Base-by-base conservation (phyloP, 2,888 invertebrate species). In the Argyresthia goedartella region DNA sequence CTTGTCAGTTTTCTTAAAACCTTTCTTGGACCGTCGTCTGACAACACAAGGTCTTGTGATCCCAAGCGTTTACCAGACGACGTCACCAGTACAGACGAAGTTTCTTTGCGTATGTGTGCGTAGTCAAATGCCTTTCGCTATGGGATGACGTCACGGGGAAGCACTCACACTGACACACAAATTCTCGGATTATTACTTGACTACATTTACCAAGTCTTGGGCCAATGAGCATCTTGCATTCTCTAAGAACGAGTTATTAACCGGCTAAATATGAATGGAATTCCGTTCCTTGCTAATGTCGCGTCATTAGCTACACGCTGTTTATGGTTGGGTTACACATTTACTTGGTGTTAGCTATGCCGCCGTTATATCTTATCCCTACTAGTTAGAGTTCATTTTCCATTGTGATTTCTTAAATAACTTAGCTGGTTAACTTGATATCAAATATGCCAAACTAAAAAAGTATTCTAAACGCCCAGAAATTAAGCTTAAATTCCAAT, bases 201-300 rank as follows among this genome's bases (percentile, higher is more conserved):
- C 3, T 25, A 25, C 6, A 4, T 25, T 6, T 25, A 25, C 25
- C 25, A 25, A 4, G 25, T 25, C 50, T 50, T 41, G 50, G 34
- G n/a, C 50, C 50, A 50, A 48, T 48, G 36, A 48, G 48, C 34
- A 35, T 48, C 41, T 16, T 25, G 16, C 50, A 50, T 50, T 50
- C 42, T 50, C 50, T 41, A 25, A 42, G 33, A 25, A 14, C 25
- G 25, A 42, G 42, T 16, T 50, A 42, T 41, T 42, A 50, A 50
- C 50, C 50, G 41, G 15, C n/a, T 13, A 50, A 50, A 42, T 50
- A 50, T 47, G 47, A 47, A 47, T 47, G 47, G 47, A 47, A 47
- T 47, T 47, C 33, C 25, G 13, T 10, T 14, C 33, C 34, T 34
- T 47, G n/a, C 33, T 25, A n/a, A 3, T 14, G 8, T n/a, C 11